These are phyloP conservation scores for Anas bahamensis DNA, from an alignment of 2,797 vertebrate genomes.

Conservation along the genomic window DNA sequence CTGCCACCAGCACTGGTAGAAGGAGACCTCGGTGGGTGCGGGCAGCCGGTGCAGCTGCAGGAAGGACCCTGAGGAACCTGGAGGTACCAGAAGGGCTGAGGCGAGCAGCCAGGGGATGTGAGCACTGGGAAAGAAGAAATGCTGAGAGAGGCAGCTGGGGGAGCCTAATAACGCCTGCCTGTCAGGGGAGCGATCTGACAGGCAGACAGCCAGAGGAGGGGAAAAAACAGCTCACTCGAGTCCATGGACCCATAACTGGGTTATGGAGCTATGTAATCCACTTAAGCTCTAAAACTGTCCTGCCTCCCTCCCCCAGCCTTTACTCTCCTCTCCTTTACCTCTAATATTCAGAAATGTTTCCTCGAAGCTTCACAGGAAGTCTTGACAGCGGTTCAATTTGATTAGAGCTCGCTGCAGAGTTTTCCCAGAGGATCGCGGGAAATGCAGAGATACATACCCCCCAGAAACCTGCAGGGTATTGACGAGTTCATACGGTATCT, in stretches of 20 bases:
- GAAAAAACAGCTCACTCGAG: conserved; percentile 50
- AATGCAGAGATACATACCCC: background rate
- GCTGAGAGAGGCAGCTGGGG: conserved; percentile 42
- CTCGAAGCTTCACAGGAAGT: conserved; percentile 57
- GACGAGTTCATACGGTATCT: background rate
- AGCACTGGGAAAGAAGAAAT: conserved; percentile 43
- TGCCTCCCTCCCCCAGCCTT: conserved; percentile 37
- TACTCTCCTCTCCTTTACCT: background rate
- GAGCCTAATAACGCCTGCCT: conserved; percentile 64
- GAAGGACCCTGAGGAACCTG: background rate
- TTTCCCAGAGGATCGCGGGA: conserved; percentile 50
- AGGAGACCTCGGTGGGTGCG: background rate
- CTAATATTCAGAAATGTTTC: conserved; percentile 46
- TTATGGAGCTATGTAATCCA: conserved; percentile 73
- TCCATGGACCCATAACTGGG: conserved; percentile 53
- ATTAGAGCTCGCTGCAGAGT: conserved; percentile 28
- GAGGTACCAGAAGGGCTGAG: conserved; percentile 11
- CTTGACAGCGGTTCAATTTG: conserved; percentile 50
- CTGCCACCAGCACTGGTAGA: background rate
- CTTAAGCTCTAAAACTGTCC: conserved; percentile 64
- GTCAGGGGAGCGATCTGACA: conserved; percentile 66
- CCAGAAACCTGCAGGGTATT: conserved; percentile 27
- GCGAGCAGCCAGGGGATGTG: background rate
- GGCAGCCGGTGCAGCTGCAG: conserved; percentile 28
- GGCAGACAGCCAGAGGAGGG: conserved; percentile 64